A percentile compares a stretch with the other conserved stretches of the same genome.
Conservation (phyloP, 1,140 invertebrate species). For the Metopolophium dirhodum region DNA sequence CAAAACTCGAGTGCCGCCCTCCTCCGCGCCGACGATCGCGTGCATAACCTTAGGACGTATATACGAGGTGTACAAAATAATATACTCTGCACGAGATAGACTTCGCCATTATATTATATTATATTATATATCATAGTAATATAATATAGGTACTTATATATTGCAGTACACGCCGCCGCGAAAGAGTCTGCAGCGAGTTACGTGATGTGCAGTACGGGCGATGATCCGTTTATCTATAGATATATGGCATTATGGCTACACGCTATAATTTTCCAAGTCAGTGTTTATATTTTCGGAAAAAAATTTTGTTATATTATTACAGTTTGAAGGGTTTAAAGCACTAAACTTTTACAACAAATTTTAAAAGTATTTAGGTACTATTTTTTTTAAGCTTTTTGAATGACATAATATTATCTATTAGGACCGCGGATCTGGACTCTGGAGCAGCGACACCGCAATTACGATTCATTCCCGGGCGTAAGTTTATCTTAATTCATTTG, state of each 20-base stretch:
- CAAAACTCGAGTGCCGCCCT: constrained; percentile 3
- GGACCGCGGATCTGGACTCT: too few species aligned
- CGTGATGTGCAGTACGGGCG: not conserved
- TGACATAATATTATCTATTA: not conserved
- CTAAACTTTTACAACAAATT: not conserved
- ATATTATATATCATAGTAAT: not conserved
- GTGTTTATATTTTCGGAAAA: not conserved
- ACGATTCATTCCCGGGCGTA: not conserved
- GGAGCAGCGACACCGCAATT: not conserved
- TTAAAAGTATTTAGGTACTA: not conserved
- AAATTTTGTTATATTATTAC: not conserved
- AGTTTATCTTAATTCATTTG: not conserved
- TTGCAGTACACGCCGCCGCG: not conserved
- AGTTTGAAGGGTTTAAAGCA: not conserved
- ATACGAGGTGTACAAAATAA: not conserved
- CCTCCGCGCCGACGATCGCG: not conserved
- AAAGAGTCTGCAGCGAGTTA: not conserved
- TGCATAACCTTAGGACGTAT: not conserved
- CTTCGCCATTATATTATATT: not conserved
- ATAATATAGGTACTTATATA: not conserved
- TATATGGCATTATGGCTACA: too few species aligned
- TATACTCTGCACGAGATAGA: not conserved
- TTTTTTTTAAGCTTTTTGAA: not conserved
- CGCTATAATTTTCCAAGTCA: not conserved
- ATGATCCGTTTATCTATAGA: not conserved